These are phyloP conservation scores for Penaeus monodon DNA, from an alignment of 2,888 invertebrate species.

Conservation along the genomic window DNA sequence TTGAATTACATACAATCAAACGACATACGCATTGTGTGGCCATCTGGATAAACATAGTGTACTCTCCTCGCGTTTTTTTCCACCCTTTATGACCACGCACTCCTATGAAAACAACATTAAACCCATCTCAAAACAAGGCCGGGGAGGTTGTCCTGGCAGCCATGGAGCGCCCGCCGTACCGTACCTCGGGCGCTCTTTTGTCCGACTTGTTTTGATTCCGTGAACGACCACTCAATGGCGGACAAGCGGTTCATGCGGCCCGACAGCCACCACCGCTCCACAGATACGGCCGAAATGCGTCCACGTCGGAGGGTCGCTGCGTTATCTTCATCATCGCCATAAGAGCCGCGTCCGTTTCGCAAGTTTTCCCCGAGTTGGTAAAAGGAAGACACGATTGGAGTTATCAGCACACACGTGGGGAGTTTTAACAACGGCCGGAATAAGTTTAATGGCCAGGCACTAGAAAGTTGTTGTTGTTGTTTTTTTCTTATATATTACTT, in stretches of 20 bases:
- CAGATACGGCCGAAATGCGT: too few species aligned
- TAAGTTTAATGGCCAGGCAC: too few species aligned
- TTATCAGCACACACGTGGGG: too few species aligned
- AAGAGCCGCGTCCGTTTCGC: too few species aligned
- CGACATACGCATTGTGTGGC: constrained; percentile 18
- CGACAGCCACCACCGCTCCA: not conserved
- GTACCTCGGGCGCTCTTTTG: constrained; percentile 16
- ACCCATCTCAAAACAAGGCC: constrained; percentile 37
- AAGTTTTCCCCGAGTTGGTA: too few species aligned
- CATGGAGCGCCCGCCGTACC: constrained; percentile 19
- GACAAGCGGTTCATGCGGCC: constrained; percentile 6
- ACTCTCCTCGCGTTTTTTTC: constrained; percentile 23
- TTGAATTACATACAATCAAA: constrained; percentile 30
- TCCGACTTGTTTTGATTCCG: constrained; percentile 14
- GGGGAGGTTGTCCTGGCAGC: constrained; percentile 28
- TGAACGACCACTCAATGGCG: constrained; percentile 12
- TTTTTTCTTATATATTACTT: too few species aligned
- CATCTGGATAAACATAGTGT: constrained; percentile 27
- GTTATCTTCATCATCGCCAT: too few species aligned
- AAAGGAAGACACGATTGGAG: too few species aligned
- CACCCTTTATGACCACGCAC: constrained; percentile 44
- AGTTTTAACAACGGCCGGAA: too few species aligned
- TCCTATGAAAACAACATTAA: constrained; percentile 50
- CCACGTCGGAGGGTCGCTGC: too few species aligned
- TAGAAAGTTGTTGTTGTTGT: too few species aligned